These are phyloP conservation scores for Oophaga sylvatica DNA, from an alignment of 2,797 vertebrate genomes.

Conservation along the genomic window DNA sequence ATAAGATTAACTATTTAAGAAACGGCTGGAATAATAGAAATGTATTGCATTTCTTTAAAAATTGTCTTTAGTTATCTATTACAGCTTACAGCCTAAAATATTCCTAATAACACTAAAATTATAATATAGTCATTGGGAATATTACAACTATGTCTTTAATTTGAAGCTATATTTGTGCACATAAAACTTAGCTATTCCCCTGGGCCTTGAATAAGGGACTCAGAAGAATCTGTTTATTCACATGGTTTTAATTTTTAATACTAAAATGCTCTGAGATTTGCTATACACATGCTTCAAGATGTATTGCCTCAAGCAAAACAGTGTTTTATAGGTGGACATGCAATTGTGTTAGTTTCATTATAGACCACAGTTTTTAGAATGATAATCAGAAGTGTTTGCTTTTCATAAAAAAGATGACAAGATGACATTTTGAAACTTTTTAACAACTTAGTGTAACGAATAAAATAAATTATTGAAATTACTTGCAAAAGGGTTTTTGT, in stretches of 20 bases:
- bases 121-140: not conserved
- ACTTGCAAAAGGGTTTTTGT: not conserved
- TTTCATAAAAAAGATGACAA: slow-evolving; percentile 50
- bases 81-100: not conserved
- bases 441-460: not conserved
- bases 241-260: slow-evolving; percentile 85
- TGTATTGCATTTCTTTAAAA: too few relatives aligned
- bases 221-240: slow-evolving; percentile 75
- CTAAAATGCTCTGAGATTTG: slow-evolving; percentile 81
- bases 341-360: slow-evolving; percentile 69
- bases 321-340: slow-evolving; percentile 76
- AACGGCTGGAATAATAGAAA: not conserved
- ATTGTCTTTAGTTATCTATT: too few relatives aligned
- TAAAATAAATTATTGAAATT: slow-evolving; percentile 18
- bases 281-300: slow-evolving; percentile 79
- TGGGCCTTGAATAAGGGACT: slow-evolving; percentile 62
- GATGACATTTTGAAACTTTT: slow-evolving; percentile 15
- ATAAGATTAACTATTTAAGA: not conserved
- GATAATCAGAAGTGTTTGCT: slow-evolving; percentile 59
- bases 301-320: slow-evolving; percentile 84
- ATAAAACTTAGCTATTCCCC: slow-evolving; percentile 64
- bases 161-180: slow-evolving; percentile 58
- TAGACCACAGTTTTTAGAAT: slow-evolving; percentile 67
- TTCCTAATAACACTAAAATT: not conserved
- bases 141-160: not conserved